phyloP scores from a whole-genome alignment of 30 jellyfish, hydroid and myxozoan genomes.

The Pseudorhiza aurosa region DNA sequence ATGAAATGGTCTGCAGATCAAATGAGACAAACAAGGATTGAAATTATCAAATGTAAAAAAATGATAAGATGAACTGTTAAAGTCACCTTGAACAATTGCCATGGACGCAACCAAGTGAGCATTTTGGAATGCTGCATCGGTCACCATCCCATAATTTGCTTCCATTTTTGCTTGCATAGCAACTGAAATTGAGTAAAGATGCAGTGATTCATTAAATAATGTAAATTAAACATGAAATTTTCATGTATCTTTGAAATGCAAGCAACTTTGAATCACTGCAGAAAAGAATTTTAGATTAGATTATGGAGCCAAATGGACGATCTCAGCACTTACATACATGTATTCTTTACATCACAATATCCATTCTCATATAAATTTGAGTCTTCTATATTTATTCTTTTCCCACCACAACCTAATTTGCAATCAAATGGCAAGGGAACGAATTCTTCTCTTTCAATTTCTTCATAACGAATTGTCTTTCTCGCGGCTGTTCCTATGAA shows the following conservation, averaged over 20 bases:
- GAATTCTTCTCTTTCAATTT: slow-evolving; percentile 59
- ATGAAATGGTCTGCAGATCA: too few species aligned
- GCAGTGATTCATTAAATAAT: background rate
- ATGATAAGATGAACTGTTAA: background rate
- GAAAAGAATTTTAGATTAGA: too few species aligned
- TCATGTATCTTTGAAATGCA: too few species aligned
- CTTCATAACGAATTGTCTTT: slow-evolving; percentile 12
- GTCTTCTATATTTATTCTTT: slow-evolving; percentile 57
- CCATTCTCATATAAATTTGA: slow-evolving; percentile 70
- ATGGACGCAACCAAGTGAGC: slow-evolving; percentile 77
- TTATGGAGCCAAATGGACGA: too few species aligned
- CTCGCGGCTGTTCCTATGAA: slow-evolving; percentile 9
- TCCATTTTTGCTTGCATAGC: slow-evolving; percentile 57
- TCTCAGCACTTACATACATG: slow-evolving; percentile 90
- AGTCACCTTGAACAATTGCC: slow-evolving; percentile 85
- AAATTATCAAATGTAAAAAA: too few species aligned
- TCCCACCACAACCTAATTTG: slow-evolving; percentile 89
- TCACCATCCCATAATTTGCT: slow-evolving; percentile 68
- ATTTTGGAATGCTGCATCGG: slow-evolving; percentile 72
- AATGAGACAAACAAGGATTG: too few species aligned
- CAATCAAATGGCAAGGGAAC: slow-evolving; percentile 89
- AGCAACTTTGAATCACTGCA: too few species aligned
- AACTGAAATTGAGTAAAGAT: slow-evolving; percentile 20
- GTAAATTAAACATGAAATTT: too few species aligned
- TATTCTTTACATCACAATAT: slow-evolving; percentile 46